A percentile compares a stretch with the other conserved stretches of the same genome.
Evolutionary conservation across 2,888 invertebrate species (phyloP).

Genomic region (Diadegma fenestrale): DNA sequence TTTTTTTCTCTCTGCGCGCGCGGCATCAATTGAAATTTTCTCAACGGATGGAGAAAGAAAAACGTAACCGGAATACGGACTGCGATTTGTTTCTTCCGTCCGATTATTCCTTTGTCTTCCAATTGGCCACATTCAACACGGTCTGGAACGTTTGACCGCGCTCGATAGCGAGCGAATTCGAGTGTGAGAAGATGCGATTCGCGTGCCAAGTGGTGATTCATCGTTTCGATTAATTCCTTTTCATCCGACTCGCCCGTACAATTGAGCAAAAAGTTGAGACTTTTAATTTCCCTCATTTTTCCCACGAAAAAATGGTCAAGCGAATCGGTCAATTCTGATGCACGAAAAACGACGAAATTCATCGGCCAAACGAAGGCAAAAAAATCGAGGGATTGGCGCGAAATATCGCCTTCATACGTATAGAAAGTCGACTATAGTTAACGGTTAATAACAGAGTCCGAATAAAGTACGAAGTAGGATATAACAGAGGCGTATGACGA

Average conservation of each 20-base stretch:
- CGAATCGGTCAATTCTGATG: not conserved
- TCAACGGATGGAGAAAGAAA: not conserved
- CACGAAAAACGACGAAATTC: not conserved
- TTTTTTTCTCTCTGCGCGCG: no score
- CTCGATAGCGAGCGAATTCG: constrained; percentile 21
- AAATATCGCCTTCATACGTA: not conserved
- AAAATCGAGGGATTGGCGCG: no score
- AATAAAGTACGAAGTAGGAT: constrained; percentile 46
- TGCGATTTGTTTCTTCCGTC: constrained; percentile 15
- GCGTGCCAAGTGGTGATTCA: constrained; percentile 62
- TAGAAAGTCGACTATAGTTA: constrained; percentile 19
- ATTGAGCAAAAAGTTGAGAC: constrained; percentile 1
- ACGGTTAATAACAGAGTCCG: constrained; percentile 28
- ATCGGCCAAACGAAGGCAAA: not conserved
- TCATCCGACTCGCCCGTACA: not conserved
- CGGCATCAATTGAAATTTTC: no score
- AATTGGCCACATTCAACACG: constrained; percentile 56
- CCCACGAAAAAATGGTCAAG: not conserved
- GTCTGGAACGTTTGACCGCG: constrained; percentile 34
- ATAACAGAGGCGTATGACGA: constrained; percentile 4
- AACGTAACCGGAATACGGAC: not conserved
- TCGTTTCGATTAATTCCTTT: constrained; percentile 49
- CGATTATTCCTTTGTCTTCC: constrained; percentile 30
- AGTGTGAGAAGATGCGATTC: constrained; percentile 50
- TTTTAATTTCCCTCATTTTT: constrained; percentile 4